A percentile compares a stretch with the other conserved stretches of the same genome.
Conservation (phyloP, 2,797 vertebrate species). For the Malacoctenus gilli region DNA sequence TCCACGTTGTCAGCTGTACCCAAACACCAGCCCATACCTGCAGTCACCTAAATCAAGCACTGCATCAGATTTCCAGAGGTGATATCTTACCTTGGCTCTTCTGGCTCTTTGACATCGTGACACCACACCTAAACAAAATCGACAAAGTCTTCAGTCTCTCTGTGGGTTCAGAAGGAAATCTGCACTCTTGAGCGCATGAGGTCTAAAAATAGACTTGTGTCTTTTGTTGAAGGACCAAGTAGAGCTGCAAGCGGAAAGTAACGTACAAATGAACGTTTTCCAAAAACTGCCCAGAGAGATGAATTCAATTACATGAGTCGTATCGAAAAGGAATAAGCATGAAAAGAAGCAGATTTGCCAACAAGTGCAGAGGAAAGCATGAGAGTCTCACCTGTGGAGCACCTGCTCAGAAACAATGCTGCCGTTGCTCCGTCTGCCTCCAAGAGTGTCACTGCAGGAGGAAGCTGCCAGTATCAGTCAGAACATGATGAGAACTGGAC, state of each 20-base stretch:
- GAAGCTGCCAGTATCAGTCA: conserved; percentile 13
- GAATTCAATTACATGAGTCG: too few relatives aligned
- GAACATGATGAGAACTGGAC: conserved; percentile 42
- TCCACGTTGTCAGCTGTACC: neutral
- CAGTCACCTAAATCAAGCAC: conserved; percentile 2
- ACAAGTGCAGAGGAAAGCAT: neutral
- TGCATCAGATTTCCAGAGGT: neutral
- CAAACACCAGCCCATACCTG: neutral
- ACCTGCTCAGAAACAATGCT: conserved; percentile 13
- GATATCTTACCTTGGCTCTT: conserved; percentile 43
- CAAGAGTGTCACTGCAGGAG: conserved; percentile 5
- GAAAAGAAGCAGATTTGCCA: conserved; percentile 15
- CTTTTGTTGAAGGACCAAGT: too few relatives aligned
- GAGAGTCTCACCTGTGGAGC: conserved; percentile 48
- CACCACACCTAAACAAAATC: conserved; percentile 38
- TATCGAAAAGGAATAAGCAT: too few relatives aligned
- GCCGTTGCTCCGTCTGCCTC: neutral
- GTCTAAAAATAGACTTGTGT: too few relatives aligned
- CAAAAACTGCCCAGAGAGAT: too few relatives aligned
- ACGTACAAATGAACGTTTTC: too few relatives aligned
- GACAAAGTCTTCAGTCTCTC: conserved; percentile 1
- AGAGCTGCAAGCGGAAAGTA: too few relatives aligned
- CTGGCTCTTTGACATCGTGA: conserved; percentile 54
- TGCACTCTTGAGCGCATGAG: too few relatives aligned
- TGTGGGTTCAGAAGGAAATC: too few relatives aligned